These are phyloP conservation scores for Lichenostomus cassidix DNA, from an alignment of 2,113 vertebrate species.

Conservation along the genomic window DNA sequence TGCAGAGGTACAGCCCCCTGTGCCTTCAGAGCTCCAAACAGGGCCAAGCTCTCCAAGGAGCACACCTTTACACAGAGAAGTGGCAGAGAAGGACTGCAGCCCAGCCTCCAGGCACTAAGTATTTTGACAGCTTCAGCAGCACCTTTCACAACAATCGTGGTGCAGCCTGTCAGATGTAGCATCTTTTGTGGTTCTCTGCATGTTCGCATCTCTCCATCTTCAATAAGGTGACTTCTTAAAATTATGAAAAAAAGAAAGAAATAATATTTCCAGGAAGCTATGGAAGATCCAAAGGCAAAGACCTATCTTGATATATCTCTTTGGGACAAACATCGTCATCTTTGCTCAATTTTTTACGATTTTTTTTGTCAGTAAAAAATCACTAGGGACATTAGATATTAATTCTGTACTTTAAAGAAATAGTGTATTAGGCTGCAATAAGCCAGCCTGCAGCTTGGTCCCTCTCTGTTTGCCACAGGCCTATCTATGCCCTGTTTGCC, in stretches of 20 bases:
- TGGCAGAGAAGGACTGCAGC: neutral
- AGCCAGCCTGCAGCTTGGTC: neutral
- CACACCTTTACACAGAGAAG: neutral
- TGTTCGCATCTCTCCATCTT: neutral
- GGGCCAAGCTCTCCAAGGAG: neutral
- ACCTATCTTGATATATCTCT: neutral
- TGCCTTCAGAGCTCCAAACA: neutral
- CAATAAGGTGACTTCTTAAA: neutral
- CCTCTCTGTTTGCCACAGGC: neutral
- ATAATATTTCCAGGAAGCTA: neutral
- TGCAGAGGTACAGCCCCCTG: no score
- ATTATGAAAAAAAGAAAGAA: neutral
- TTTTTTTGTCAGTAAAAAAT: neutral
- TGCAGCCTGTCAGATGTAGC: neutral
- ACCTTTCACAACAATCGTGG: accelerated
- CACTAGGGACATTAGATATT: neutral
- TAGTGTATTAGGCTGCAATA: neutral
- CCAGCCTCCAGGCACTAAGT: neutral
- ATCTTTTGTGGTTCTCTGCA: neutral
- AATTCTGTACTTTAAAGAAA: neutral
- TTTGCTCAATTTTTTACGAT: neutral
- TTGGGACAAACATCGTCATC: neutral
- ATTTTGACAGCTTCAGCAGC: neutral
- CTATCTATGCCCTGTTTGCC: neutral
- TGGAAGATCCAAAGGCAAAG: neutral